Base-by-base conservation (phyloP, 2,113 vertebrate genomes). In the Seriola rivoliana region DNA sequence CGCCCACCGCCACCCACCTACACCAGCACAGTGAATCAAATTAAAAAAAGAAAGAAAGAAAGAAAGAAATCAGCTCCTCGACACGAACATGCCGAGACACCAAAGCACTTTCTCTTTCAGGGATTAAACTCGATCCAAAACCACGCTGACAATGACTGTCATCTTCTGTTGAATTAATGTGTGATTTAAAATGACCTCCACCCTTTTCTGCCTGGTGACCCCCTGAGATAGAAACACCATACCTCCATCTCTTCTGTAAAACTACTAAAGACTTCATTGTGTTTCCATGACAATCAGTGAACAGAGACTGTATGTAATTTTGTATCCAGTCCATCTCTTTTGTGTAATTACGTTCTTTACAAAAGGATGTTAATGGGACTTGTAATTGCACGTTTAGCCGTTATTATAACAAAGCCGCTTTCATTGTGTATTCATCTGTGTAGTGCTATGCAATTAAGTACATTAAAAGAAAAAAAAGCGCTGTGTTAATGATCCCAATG, bases 301-400 rank as follows among this genome's bases (percentile, higher is more conserved):
- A 73, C 54, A 23, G 40, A 17, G 34, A 36, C 82, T 25, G 63
- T 58, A 85, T 82, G 84, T 71, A 80, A 86, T 91, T 80, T 87
- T 2, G 32, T 17, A 70, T 84, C 78, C 71, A 57, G 62, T 79
- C 32, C 78, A 10, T 80, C 74, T 88, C 82, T 72, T 86, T 82
- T 83, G 82, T 83, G 23, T 32, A 63, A 70, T 50, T 14, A 8
- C 4, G 6, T 64, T 80, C 82, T 40, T 77, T 80, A 90, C 82
- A 77, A 85, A 87, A 38, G 75, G 59, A 74, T 19, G 68, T 57
- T 85, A 89, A 91, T 85, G 62, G 80, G 71, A 80, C 85, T 87
- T 67, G 85, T 88, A 93, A 93, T 93, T 87, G 88, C 78, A 87
- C 16, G 73, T 93, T 29, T 83, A 68, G 62, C 73, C 46, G 84